A percentile compares a stretch with the other conserved stretches of the same genome.
These are phyloP conservation scores for Papilio elwesi DNA, from an alignment of 2,888 invertebrate genomes.

Conservation along the genomic window DNA sequence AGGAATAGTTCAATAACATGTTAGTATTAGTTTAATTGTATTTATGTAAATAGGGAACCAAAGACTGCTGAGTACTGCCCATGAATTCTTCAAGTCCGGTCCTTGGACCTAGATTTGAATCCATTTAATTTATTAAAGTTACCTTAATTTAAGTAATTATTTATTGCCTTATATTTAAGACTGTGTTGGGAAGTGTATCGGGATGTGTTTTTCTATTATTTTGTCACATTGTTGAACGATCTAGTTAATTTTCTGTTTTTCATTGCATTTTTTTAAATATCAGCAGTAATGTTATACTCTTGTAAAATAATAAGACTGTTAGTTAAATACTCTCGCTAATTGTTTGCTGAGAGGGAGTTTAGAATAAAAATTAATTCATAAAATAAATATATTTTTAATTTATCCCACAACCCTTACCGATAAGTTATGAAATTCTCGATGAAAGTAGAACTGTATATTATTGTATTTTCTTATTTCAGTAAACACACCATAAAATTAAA, in stretches of 20 bases:
- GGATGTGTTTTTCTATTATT: constrained; percentile 34
- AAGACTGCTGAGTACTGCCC: constrained; percentile 76
- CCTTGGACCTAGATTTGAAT: constrained; percentile 59
- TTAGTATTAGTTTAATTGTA: constrained; percentile 49
- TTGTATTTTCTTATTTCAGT: no score
- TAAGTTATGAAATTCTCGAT: not conserved
- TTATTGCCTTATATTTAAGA: constrained; percentile 72
- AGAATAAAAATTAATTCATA: constrained; percentile 67
- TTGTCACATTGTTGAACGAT: constrained; percentile 49
- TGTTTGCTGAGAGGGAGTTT: constrained; percentile 69
- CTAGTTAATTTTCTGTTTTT: constrained; percentile 53
- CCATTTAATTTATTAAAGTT: constrained; percentile 80
- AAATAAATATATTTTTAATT: constrained; percentile 52
- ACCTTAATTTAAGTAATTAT: constrained; percentile 79
- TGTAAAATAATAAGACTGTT: constrained; percentile 83
- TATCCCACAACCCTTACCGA: constrained; percentile 29
- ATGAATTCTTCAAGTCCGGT: constrained; percentile 56
- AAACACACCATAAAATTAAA: no score
- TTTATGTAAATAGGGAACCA: constrained; percentile 75
- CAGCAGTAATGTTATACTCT: constrained; percentile 77
- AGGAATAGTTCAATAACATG: constrained; percentile 64
- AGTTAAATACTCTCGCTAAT: constrained; percentile 79
- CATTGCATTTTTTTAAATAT: constrained; percentile 73
- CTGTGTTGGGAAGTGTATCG: constrained; percentile 40
- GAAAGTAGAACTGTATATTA: not conserved